A percentile compares a stretch with the other conserved stretches of the same genome.
Conservation (phyloP, 2,797 vertebrate genomes). For the Triplophysa yarkandensis region DNA sequence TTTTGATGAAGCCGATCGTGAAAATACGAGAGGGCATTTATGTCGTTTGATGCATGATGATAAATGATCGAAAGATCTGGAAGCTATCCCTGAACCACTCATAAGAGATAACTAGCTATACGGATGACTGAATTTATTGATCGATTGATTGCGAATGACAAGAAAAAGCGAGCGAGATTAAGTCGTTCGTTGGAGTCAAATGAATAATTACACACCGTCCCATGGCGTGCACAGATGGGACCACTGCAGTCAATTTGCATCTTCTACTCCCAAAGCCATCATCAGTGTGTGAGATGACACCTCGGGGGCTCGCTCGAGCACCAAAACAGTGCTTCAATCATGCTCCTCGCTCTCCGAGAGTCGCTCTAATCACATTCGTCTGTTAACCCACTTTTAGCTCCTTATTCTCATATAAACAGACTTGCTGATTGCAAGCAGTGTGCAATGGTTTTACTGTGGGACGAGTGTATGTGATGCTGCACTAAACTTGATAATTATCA, state of each 20-base stretch:
- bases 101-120: neutral
- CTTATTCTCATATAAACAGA: slow-evolving; percentile 22
- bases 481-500: neutral
- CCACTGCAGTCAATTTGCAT: slow-evolving; percentile 16
- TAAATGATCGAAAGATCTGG: neutral
- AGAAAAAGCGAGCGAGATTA: neutral
- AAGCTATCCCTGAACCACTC: neutral
- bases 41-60: neutral
- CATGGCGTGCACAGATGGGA: slow-evolving; percentile 27
- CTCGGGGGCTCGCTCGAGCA: slow-evolving; percentile 5
- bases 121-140: neutral
- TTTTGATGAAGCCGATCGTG: neutral
- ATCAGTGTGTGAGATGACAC: slow-evolving; percentile 21
- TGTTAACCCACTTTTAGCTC: slow-evolving; percentile 19
- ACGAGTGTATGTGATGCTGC: neutral
- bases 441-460: neutral
- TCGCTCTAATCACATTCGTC: slow-evolving; percentile 12
- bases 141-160: neutral
- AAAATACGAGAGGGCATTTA: neutral
- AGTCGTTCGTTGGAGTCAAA: neutral
- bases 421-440: slow-evolving; percentile 22
- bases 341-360: slow-evolving; percentile 8
- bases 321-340: slow-evolving; percentile 37
- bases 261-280: slow-evolving; percentile 13
- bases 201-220: neutral